Conservation (phyloP, 2,113 vertebrate species). For the Crotophaga sulcirostris region DNA sequence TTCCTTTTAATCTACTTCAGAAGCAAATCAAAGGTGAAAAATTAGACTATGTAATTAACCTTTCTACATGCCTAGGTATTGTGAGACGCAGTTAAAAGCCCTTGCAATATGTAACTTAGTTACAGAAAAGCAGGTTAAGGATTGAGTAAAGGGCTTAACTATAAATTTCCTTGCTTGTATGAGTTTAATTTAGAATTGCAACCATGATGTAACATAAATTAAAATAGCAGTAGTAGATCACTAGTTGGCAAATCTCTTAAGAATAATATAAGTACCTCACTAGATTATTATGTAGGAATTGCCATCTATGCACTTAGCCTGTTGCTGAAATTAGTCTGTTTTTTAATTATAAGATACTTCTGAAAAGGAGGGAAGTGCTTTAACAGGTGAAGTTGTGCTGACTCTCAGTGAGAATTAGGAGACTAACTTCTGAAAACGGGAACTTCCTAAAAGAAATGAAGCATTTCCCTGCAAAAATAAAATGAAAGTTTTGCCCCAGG, state of each 20-base stretch:
- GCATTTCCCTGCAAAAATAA: not conserved
- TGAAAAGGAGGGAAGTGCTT: not conserved
- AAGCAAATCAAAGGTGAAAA: not conserved
- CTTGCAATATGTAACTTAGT: not conserved
- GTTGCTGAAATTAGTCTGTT: not conserved
- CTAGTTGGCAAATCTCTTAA: not conserved
- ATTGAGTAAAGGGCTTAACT: not conserved
- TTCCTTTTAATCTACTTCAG: not conserved
- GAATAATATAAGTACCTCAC: not conserved
- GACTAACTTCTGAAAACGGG: not conserved
- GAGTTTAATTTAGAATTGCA: conserved; percentile 47
- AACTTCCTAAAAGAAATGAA: not conserved
- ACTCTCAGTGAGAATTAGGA: not conserved
- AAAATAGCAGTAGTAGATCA: conserved; percentile 7
- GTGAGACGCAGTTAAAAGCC: not conserved
- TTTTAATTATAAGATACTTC: not conserved
- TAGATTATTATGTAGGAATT: not conserved
- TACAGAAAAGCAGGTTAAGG: not conserved
- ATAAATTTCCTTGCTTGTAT: conserved; percentile 1
- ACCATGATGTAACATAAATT: conserved; percentile 13
- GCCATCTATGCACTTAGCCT: not conserved
- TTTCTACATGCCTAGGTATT: not conserved
- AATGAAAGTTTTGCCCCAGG: not conserved
- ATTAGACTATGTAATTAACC: not conserved
- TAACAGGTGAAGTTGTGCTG: not conserved